phyloP scores from a whole-genome alignment of 2,797 vertebrate genomes.

The Ctenopoma multispine region DNA sequence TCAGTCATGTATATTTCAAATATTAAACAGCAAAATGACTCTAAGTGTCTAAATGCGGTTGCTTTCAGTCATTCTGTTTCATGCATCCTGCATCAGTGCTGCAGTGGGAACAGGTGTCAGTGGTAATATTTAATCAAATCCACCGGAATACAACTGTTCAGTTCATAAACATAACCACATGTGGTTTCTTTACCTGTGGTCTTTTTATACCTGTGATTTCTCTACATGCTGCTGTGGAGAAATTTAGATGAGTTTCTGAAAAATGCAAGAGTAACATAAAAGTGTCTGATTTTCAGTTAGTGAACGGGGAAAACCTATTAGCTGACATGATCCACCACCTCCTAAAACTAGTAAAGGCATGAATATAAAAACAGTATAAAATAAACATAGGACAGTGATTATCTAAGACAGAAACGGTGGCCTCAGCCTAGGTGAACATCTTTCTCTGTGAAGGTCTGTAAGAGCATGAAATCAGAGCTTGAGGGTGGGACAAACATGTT shows the following conservation, averaged over 20 bases:
- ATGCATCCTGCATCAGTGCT: not conserved
- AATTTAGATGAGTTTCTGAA: not conserved
- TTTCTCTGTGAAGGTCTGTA: not conserved
- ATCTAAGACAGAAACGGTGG: not conserved
- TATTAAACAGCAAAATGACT: not conserved
- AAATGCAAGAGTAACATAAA: not conserved
- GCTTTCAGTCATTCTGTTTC: not conserved
- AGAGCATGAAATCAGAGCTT: constrained; percentile 23
- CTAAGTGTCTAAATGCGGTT: not conserved
- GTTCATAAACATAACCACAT: not conserved
- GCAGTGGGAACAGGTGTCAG: constrained; percentile 19
- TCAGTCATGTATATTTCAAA: not conserved
- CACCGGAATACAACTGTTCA: constrained; percentile 1
- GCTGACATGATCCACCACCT: not conserved
- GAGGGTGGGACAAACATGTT: not conserved
- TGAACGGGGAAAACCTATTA: not conserved
- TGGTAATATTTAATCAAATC: constrained; percentile 26
- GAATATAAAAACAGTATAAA: not conserved
- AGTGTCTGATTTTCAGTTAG: not conserved
- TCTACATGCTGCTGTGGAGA: constrained; percentile 7
- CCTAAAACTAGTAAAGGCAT: not conserved
- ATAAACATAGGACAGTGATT: not conserved
- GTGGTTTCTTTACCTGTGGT: not conserved
- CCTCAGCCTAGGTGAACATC: not conserved
- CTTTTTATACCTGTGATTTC: not conserved